A percentile compares a stretch with the other conserved stretches of the same genome.
phyloP scores from a whole-genome alignment of 2,113 vertebrate genomes.

The Calyptommatus sinebrachiatus region DNA sequence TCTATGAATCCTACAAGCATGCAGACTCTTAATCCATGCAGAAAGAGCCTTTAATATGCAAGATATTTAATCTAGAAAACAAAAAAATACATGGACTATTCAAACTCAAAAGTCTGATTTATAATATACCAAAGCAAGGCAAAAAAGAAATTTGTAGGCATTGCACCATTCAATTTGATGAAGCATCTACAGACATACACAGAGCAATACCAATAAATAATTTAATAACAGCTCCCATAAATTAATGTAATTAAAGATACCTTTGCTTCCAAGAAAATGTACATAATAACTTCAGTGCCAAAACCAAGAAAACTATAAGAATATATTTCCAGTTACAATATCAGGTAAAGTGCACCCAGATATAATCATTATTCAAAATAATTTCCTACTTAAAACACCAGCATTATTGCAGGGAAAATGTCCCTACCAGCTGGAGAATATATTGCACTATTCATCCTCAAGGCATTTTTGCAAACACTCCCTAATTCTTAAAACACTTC shows the following conservation, averaged over 20 bases:
- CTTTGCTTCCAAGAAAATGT: conserved; percentile 2
- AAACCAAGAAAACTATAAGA: conserved; percentile 4
- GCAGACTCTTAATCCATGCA: no score
- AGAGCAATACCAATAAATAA: no score
- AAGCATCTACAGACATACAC: no score
- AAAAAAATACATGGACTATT: neutral
- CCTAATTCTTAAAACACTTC: neutral
- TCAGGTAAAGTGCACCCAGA: conserved; percentile 29
- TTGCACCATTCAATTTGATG: neutral
- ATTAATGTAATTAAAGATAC: neutral
- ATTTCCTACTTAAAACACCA: conserved; percentile 25
- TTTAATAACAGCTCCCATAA: neutral
- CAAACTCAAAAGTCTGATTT: neutral
- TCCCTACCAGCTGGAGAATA: conserved; percentile 21
- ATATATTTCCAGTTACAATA: conserved; percentile 13
- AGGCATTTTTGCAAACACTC: conserved; percentile 26
- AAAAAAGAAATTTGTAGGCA: neutral
- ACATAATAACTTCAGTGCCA: neutral
- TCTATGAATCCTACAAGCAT: no score
- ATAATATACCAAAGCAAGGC: neutral
- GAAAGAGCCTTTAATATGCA: no score
- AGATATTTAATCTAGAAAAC: no score
- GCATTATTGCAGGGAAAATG: neutral
- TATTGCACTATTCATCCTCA: conserved; percentile 22
- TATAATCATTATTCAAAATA: conserved; percentile 17